Evolutionary conservation across 2,797 vertebrate genomes (phyloP).

Genomic region (Remorina albescens): DNA sequence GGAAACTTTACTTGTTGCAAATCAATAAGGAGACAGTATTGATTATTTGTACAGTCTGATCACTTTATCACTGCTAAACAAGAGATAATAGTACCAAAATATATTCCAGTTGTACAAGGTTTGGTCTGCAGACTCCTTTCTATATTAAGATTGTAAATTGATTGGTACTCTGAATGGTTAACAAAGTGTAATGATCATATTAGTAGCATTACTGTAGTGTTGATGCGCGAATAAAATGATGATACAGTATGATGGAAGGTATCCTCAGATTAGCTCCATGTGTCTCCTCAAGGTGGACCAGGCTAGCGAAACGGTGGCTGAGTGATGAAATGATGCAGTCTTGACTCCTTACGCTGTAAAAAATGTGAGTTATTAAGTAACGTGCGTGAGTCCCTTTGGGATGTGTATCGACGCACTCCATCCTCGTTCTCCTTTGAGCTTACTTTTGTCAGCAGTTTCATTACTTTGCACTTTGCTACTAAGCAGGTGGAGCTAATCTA

Average conservation of each 20-base stretch:
- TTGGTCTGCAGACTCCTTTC: background rate
- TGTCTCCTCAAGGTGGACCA: slow-evolving; percentile 36
- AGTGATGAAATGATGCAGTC: slow-evolving; percentile 60
- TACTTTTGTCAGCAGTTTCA: slow-evolving; percentile 82
- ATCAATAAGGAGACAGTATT: too few relatives aligned
- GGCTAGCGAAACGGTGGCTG: slow-evolving; percentile 25
- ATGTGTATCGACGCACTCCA: slow-evolving; percentile 65
- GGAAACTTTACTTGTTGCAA: background rate
- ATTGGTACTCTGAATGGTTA: background rate
- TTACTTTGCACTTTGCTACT: slow-evolving; percentile 80
- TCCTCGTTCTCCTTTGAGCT: slow-evolving; percentile 59
- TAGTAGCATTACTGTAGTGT: background rate
- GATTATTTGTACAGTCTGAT: background rate
- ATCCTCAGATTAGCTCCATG: slow-evolving; percentile 30
- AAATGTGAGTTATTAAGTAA: slow-evolving; percentile 63
- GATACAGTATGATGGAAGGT: slow-evolving; percentile 11
- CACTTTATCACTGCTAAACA: background rate
- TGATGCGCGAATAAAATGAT: background rate
- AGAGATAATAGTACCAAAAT: background rate
- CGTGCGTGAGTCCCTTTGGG: slow-evolving; percentile 38
- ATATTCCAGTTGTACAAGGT: background rate
- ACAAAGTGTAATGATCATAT: background rate
- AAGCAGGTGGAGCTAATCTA: slow-evolving; percentile 85
- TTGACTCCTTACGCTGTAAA: slow-evolving; percentile 42
- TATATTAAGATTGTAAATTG: background rate